These are phyloP conservation scores for Meghimatium bilineatum DNA, from an alignment of 2,888 invertebrate genomes.

Conservation along the genomic window DNA sequence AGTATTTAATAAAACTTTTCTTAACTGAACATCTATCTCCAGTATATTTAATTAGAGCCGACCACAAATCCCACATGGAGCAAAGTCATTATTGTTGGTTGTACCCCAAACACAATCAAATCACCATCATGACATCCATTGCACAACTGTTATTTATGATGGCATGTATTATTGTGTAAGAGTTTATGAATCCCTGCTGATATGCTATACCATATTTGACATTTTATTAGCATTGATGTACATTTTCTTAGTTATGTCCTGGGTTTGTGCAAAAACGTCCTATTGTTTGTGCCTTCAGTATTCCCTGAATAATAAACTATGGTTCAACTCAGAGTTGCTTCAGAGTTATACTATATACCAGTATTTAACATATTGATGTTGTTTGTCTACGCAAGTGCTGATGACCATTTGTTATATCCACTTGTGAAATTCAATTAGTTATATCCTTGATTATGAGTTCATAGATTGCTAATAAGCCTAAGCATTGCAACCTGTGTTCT, in stretches of 20 bases:
- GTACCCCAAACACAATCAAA: no score
- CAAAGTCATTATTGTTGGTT: not conserved
- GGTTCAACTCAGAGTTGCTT: not conserved
- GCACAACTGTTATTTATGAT: not conserved
- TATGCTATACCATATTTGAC: not conserved
- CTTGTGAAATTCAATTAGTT: no score
- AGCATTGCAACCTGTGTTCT: no score
- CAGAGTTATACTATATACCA: not conserved
- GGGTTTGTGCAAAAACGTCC: not conserved
- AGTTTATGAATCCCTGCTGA: not conserved
- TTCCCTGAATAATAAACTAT: not conserved
- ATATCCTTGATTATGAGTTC: no score
- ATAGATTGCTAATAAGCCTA: no score
- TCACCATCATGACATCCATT: not conserved
- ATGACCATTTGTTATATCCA: no score
- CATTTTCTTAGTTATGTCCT: not conserved
- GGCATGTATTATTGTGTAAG: not conserved
- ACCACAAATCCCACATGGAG: not conserved
- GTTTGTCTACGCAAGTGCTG: no score
- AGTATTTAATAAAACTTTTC: no score
- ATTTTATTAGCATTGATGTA: not conserved
- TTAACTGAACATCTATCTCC: no score
- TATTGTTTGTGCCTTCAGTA: constrained; percentile 17
- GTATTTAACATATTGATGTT: no score
- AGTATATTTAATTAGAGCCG: not conserved